Conservation (phyloP, 2,797 vertebrate species). For the Sebastes cheni region DNA sequence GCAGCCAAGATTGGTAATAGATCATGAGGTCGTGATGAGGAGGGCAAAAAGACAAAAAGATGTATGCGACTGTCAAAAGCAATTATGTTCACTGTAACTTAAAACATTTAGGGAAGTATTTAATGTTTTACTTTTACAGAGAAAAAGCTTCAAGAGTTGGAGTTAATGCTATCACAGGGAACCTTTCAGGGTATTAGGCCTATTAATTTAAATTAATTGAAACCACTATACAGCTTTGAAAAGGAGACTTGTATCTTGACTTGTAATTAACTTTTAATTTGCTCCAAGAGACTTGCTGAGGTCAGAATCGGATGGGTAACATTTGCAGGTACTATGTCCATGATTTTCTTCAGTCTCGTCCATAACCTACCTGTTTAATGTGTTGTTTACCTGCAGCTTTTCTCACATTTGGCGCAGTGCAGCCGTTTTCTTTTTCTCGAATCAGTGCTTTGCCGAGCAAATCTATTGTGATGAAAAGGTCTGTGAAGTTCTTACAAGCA, state of each 20-base stretch:
- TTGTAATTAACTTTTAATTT: not conserved
- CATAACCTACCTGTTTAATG: conserved; percentile 2
- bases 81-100: not conserved
- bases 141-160: not conserved
- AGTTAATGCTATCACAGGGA: not conserved
- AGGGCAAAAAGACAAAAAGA: not conserved
- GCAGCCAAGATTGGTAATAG: not conserved
- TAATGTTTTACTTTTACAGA: not conserved
- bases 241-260: not conserved
- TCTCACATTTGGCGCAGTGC: conserved; percentile 26
- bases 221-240: not conserved
- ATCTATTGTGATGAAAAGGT: conserved; percentile 32
- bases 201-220: not conserved
- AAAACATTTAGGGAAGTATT: not conserved
- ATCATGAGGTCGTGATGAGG: not conserved
- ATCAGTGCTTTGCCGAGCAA: conserved; percentile 24
- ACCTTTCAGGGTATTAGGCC: not conserved
- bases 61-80: not conserved
- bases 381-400: conserved; percentile 30
- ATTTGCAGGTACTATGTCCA: not conserved
- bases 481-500: conserved; percentile 37
- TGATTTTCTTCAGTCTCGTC: not conserved
- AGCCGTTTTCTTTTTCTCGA: not conserved
- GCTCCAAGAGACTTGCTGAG: not conserved
- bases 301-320: not conserved